These are phyloP conservation scores for Ophiothrix spiculata DNA, from an alignment of 35 echinoderm and acorn worm species.

Conservation along the genomic window DNA sequence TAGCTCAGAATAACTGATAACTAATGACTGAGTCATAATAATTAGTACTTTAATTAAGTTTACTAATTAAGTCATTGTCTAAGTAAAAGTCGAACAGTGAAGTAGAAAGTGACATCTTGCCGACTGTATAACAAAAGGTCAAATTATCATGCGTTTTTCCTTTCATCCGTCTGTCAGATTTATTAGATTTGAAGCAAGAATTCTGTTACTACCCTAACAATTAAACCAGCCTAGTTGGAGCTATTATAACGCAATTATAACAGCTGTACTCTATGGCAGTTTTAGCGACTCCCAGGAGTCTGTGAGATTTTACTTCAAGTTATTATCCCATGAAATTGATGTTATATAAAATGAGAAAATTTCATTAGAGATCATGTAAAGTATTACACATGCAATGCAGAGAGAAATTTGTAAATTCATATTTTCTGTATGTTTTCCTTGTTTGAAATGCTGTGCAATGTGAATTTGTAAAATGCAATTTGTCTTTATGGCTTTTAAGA, in stretches of 20 bases:
- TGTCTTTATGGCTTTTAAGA: no score
- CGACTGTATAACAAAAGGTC: background rate
- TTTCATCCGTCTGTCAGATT: background rate
- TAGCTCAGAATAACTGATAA: background rate
- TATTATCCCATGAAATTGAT: background rate
- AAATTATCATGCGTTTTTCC: background rate
- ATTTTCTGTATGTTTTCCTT: no score
- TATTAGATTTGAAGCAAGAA: background rate
- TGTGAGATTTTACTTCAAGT: background rate
- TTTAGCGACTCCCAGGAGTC: background rate
- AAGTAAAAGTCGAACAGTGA: background rate
- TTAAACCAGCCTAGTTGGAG: background rate
- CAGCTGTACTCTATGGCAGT: background rate
- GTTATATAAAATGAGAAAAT: conserved; percentile 12
- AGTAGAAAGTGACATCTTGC: background rate
- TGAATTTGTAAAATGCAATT: no score
- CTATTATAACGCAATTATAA: background rate
- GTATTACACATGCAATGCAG: no score
- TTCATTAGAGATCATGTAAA: no score
- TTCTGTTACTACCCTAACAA: background rate
- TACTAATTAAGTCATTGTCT: background rate
- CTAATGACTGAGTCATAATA: background rate
- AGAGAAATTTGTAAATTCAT: no score
- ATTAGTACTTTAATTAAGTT: background rate
- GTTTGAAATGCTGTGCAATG: no score